Evolutionary conservation across 2,797 vertebrate species (phyloP).

Genomic region (Mormyrus hasselquistii): DNA sequence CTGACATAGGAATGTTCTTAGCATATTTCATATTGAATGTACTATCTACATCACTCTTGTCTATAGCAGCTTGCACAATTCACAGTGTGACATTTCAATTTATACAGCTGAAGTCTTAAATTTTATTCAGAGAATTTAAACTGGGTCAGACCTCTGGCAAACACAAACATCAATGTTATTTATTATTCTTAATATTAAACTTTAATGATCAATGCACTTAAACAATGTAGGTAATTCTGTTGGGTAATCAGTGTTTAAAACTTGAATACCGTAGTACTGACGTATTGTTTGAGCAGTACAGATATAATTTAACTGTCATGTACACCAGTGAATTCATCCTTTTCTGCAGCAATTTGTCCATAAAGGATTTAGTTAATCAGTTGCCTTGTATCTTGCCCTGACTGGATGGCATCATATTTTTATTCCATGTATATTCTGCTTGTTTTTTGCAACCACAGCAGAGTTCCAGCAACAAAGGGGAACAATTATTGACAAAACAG

Average conservation of each 20-base stretch:
- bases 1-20: background rate
- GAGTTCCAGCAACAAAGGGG: background rate
- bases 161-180: background rate
- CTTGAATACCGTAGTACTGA: background rate
- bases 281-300: background rate
- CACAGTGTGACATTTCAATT: background rate
- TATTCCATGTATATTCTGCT: background rate
- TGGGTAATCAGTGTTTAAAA: background rate
- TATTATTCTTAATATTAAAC: slow-evolving; percentile 1
- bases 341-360: background rate
- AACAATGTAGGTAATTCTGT: background rate
- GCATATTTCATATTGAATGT: background rate
- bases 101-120: background rate
- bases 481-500: background rate
- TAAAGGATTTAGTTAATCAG: background rate
- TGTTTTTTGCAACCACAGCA: background rate
- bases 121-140: background rate
- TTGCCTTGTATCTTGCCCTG: background rate
- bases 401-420: background rate
- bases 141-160: background rate
- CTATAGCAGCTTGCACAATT: background rate
- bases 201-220: background rate
- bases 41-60: background rate
- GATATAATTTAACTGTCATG: background rate
- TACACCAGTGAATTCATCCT: background rate